Base-by-base conservation (phyloP, 1,140 invertebrate species). In the Cephus cinctus region DNA sequence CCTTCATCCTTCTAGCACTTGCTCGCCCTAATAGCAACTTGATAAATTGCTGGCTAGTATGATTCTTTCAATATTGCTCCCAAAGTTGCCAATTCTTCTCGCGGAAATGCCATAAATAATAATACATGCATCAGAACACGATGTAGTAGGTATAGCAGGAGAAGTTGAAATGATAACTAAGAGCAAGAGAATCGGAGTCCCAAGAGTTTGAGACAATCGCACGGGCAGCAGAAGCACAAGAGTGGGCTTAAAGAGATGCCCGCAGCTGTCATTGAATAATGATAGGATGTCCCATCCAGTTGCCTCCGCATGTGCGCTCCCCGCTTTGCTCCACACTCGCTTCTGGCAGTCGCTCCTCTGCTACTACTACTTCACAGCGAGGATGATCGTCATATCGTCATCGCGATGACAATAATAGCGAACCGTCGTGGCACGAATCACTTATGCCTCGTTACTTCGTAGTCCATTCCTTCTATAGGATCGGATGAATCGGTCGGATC, bases 261-360 rank as follows among this genome's bases (percentile, higher is more conserved):
- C n/a, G n/a, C n/a, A n/a, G n/a, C n/a, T n/a, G n/a, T 65, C 61
- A 65, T 65, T 65, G 62, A 52, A 65, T 65, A 65, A 65, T 65
- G 60, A 65, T 65, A 51, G 62, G 62, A 65, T 65, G 62, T 65
- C 52, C 52, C 61, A 56, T 63, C 59, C 59, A 50, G 47, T 63
- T 58, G 46, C 50, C 41, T 55, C 59, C 57, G 58, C 21, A 53
- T 54, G 51, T 58, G 54, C n/a, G n/a, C n/a, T n/a, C n/a, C n/a
- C n/a, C n/a, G n/a, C n/a, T n/a, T n/a, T n/a, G n/a, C n/a, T n/a
- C n/a, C n/a, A n/a, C n/a, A n/a, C n/a, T n/a, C n/a, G n/a, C n/a
- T n/a, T n/a, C n/a, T n/a, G n/a, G n/a, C n/a, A n/a, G n/a, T n/a
- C n/a, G n/a, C n/a, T n/a, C n/a, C n/a, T n/a, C n/a, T n/a, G n/a